phyloP scores from a whole-genome alignment of 2,113 vertebrate species.

The Chelonoidis abingdonii region DNA sequence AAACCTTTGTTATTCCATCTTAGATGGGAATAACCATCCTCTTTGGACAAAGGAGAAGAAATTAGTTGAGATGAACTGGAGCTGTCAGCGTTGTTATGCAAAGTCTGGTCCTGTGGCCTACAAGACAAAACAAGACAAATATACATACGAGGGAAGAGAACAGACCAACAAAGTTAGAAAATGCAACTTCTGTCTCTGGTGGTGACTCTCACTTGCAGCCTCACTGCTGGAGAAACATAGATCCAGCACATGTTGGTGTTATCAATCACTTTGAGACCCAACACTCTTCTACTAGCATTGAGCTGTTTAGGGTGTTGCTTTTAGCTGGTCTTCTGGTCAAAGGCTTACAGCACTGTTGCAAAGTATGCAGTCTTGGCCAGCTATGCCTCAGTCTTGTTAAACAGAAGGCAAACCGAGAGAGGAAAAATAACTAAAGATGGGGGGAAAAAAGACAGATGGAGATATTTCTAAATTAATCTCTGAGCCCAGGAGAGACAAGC shows the following conservation, averaged over 20 bases:
- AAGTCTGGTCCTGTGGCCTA: background rate
- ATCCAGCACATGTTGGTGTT: background rate
- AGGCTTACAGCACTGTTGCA: background rate
- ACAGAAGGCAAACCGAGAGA: background rate
- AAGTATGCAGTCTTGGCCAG: background rate
- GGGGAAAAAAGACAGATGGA: background rate
- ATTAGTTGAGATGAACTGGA: background rate
- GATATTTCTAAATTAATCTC: too few species aligned
- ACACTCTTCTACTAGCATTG: background rate
- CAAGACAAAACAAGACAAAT: background rate
- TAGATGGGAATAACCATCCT: background rate
- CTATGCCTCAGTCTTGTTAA: background rate
- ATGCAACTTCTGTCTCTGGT: background rate
- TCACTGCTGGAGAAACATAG: background rate
- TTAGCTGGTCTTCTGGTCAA: background rate
- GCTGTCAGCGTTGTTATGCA: background rate
- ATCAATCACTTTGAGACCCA: background rate
- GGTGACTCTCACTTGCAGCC: background rate
- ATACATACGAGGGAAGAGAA: background rate
- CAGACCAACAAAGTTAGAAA: background rate
- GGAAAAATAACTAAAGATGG: background rate
- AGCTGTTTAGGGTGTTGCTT: background rate
- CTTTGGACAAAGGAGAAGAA: background rate
- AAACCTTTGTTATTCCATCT: background rate
- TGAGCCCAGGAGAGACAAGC: background rate